Evolutionary conservation across 2,113 vertebrate genomes (phyloP).

Genomic region (Poeciliopsis retropinna): DNA sequence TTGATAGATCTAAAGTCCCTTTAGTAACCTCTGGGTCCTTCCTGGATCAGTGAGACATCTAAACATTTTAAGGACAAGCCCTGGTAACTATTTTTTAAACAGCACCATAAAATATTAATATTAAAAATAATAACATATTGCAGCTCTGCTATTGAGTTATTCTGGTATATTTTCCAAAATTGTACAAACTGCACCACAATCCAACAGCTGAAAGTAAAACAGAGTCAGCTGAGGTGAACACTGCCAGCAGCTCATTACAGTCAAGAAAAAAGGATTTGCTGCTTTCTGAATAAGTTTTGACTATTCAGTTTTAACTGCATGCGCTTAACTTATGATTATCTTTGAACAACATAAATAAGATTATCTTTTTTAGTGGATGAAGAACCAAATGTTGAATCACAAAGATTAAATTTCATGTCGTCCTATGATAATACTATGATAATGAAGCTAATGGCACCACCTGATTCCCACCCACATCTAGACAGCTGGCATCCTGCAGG

Average conservation of each 20-base stretch:
- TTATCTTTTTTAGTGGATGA: not conserved
- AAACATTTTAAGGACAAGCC: not conserved
- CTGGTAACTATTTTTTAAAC: not conserved
- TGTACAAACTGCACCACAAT: not conserved
- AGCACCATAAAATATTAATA: not conserved
- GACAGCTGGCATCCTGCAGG: conserved; percentile 49
- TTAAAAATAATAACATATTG: not conserved
- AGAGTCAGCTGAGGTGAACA: not conserved
- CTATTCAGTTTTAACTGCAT: not conserved
- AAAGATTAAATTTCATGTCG: conserved; percentile 8
- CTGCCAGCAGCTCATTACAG: not conserved
- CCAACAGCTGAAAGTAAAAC: conserved; percentile 11
- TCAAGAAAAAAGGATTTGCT: not conserved
- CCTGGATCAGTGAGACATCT: not conserved
- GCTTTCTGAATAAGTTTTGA: not conserved
- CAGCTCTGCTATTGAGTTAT: not conserved
- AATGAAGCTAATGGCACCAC: conserved; percentile 44
- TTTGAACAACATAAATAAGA: not conserved
- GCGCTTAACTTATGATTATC: not conserved
- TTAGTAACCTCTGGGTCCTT: not conserved
- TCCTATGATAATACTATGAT: conserved; percentile 15
- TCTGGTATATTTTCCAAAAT: not conserved
- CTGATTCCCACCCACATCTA: conserved; percentile 45
- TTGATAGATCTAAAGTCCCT: not conserved
- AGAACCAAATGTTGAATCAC: conserved; percentile 1